These are phyloP conservation scores for Choristoneura rosaceana DNA, from an alignment of 2,888 invertebrate genomes.

Conservation along the genomic window DNA sequence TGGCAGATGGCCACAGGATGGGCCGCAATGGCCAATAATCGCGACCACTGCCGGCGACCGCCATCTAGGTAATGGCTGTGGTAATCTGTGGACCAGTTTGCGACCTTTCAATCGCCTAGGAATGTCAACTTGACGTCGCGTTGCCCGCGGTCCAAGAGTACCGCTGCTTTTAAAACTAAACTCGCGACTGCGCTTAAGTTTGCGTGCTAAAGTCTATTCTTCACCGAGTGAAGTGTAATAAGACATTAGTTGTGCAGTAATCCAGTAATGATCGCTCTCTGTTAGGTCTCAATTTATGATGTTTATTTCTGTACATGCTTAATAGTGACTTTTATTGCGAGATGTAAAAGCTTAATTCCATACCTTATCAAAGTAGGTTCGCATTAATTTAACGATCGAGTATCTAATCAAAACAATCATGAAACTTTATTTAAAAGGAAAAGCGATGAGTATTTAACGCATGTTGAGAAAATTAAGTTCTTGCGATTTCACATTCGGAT, in stretches of 20 bases:
- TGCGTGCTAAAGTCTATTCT: slow-evolving; percentile 49
- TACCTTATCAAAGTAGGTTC: neutral
- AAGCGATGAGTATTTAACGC: neutral
- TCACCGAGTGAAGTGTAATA: slow-evolving; percentile 49
- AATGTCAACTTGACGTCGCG: slow-evolving; percentile 59
- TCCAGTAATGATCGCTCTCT: slow-evolving; percentile 63
- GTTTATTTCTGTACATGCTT: slow-evolving; percentile 47
- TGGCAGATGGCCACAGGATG: slow-evolving; percentile 60
- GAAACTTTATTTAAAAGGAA: neutral
- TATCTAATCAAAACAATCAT: slow-evolving; percentile 3
- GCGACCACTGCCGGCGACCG: slow-evolving; percentile 65
- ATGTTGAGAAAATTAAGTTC: neutral
- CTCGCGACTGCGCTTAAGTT: slow-evolving; percentile 42
- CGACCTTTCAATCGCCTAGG: slow-evolving; percentile 62
- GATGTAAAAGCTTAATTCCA: slow-evolving; percentile 18
- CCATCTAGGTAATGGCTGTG: slow-evolving; percentile 58
- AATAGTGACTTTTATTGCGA: slow-evolving; percentile 29
- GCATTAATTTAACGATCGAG: slow-evolving; percentile 4
- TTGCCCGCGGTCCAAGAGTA: slow-evolving; percentile 62
- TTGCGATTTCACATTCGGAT: neutral
- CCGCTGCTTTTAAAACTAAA: slow-evolving; percentile 48
- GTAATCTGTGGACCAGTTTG: slow-evolving; percentile 63
- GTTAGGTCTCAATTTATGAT: slow-evolving; percentile 63
- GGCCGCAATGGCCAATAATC: slow-evolving; percentile 53
- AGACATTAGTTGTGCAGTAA: slow-evolving; percentile 45